Evolutionary conservation across 2,797 vertebrate genomes (phyloP).

Genomic region (Helarctos malayanus): DNA sequence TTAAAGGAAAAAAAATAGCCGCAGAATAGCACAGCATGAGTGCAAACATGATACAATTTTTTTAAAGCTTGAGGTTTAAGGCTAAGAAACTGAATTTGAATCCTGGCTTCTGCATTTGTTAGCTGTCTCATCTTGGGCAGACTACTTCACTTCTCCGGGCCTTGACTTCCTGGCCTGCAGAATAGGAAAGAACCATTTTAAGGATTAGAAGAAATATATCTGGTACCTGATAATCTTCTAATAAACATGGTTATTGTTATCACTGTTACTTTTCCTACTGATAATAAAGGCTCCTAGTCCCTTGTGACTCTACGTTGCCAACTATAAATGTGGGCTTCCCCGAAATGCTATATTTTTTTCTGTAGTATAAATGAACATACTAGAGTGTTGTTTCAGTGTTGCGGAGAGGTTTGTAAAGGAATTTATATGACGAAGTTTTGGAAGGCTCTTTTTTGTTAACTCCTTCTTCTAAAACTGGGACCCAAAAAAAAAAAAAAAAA

Average conservation of each 20-base stretch:
- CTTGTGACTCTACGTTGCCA: neutral
- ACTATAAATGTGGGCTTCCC: neutral
- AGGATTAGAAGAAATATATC: conserved; percentile 43
- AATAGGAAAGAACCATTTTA: conserved; percentile 22
- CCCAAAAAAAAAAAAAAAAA: neutral
- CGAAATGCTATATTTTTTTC: neutral
- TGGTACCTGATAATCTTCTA: neutral
- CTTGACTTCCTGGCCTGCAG: conserved; percentile 34
- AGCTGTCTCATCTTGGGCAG: neutral
- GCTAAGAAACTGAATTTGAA: neutral
- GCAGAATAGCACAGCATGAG: neutral
- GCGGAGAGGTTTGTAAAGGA: neutral
- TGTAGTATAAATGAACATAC: neutral
- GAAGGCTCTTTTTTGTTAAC: conserved; percentile 53
- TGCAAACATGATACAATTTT: neutral
- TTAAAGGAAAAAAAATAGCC: neutral
- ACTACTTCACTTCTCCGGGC: neutral
- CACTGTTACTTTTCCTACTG: neutral
- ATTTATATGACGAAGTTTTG: conserved; percentile 35
- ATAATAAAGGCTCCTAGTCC: neutral
- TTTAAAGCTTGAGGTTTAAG: neutral
- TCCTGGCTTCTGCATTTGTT: neutral
- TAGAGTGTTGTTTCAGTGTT: neutral
- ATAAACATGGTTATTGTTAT: neutral
- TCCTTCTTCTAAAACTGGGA: conserved; percentile 66